A percentile compares a stretch with the other conserved stretches of the same genome.
These are phyloP conservation scores for Dryocosmus kuriphilus DNA, from an alignment of 2,888 invertebrate species.

Conservation along the genomic window DNA sequence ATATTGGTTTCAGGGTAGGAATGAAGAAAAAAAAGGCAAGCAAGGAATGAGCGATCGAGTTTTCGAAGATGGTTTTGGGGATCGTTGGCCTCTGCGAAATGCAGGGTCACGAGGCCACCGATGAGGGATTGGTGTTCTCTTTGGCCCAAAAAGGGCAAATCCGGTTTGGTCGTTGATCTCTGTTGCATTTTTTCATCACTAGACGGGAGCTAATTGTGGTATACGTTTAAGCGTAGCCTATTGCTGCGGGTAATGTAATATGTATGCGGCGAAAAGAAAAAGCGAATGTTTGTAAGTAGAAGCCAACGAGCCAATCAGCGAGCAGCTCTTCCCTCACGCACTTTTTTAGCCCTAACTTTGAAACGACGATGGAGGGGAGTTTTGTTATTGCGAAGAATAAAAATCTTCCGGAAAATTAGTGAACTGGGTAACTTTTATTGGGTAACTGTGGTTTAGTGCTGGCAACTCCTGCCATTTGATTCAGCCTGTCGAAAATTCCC, in stretches of 20 bases:
- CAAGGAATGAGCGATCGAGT: conserved; percentile 5
- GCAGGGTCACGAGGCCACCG: not conserved
- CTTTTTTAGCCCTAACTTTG: conserved; percentile 62
- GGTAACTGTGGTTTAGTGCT: not conserved
- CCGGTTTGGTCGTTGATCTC: not conserved
- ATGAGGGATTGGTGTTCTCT: not conserved
- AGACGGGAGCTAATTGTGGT: conserved; percentile 74
- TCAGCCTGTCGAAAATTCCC: not conserved
- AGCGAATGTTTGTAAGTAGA: conserved; percentile 75
- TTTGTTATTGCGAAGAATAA: not conserved
- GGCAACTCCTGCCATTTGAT: not conserved
- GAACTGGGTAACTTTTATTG: not conserved
- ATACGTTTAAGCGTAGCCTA: conserved; percentile 71
- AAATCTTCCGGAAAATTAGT: not conserved
- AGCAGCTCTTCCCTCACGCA: conserved; percentile 71
- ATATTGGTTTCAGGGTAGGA: not conserved
- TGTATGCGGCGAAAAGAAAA: conserved; percentile 71
- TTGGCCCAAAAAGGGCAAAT: not conserved
- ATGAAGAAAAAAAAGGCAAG: not conserved
- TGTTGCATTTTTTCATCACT: conserved; percentile 68
- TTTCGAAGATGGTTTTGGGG: conserved; percentile 12
- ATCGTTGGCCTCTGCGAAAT: not conserved
- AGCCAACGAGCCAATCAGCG: conserved; percentile 78
- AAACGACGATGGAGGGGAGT: conserved; percentile 63
- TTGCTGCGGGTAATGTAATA: conserved; percentile 69